phyloP scores from a whole-genome alignment of 2,797 vertebrate genomes.

The Sciaenops ocellatus region DNA sequence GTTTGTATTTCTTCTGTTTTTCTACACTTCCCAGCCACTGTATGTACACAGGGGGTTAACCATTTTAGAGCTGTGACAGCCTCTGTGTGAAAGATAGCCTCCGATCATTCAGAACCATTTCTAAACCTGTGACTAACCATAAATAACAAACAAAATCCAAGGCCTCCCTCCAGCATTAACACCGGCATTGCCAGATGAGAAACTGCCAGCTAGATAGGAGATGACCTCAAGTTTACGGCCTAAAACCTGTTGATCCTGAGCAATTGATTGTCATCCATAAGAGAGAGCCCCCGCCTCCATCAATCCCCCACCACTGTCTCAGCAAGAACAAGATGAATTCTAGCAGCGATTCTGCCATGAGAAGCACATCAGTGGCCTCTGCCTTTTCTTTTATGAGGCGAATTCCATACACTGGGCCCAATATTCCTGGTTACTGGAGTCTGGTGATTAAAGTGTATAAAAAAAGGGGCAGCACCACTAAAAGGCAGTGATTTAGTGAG shows the following conservation, averaged over 20 bases:
- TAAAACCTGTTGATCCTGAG: conserved; percentile 85
- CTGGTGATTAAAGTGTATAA: conserved; percentile 89
- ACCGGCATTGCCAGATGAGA: conserved; percentile 78
- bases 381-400: conserved; percentile 80
- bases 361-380: conserved; percentile 81
- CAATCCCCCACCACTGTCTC: conserved; percentile 61
- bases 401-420: conserved; percentile 79
- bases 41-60: conserved; percentile 62
- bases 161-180: conserved; percentile 79
- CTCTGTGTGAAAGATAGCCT: conserved; percentile 75
- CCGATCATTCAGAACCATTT: conserved; percentile 82
- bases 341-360: conserved; percentile 74
- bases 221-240: conserved; percentile 87
- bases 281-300: conserved; percentile 52
- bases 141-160: conserved; percentile 89
- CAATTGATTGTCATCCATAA: conserved; percentile 80
- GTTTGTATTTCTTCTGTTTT: conserved; percentile 9
- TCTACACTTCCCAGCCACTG: conserved; percentile 1
- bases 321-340: conserved; percentile 80
- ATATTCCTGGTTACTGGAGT: conserved; percentile 85
- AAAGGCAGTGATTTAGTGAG: conserved; percentile 88
- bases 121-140: conserved; percentile 84
- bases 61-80: conserved; percentile 59
- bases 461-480: conserved; percentile 84
- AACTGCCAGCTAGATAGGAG: conserved; percentile 78